Conservation (phyloP, 2,113 vertebrate genomes). For the Eidolon helvum region DNA sequence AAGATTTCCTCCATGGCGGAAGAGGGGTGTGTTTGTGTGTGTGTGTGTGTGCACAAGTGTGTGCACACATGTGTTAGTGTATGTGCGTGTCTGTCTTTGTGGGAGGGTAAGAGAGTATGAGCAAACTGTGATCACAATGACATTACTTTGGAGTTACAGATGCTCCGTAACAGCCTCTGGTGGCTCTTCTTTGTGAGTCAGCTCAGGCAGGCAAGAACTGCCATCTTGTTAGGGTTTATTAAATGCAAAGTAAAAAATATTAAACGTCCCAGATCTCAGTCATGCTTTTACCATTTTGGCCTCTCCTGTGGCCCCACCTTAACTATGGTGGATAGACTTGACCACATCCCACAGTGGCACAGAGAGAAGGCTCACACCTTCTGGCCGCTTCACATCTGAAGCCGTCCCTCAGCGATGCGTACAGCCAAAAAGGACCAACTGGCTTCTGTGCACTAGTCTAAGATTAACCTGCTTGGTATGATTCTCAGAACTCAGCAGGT, state of each 20-base stretch:
- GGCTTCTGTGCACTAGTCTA: background rate
- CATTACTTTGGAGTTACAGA: conserved; percentile 65
- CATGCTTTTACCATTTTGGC: conserved; percentile 77
- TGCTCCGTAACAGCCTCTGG: conserved; percentile 36
- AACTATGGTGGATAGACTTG: background rate
- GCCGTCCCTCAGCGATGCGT: background rate
- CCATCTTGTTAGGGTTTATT: conserved; percentile 55
- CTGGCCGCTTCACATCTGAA: conserved; percentile 29
- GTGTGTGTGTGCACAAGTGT: background rate
- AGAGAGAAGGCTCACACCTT: background rate
- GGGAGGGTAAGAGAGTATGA: conserved; percentile 44
- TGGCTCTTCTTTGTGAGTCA: conserved; percentile 45
- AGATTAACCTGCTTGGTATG: background rate
- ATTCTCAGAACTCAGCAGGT: conserved; percentile 55
- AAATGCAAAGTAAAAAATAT: conserved; percentile 15
- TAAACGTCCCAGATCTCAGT: background rate
- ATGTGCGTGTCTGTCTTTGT: conserved; percentile 42
- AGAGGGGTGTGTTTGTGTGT: conserved; percentile 71
- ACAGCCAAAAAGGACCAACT: conserved; percentile 28
- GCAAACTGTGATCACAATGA: conserved; percentile 64
- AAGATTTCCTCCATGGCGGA: conserved; percentile 86
- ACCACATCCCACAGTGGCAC: conserved; percentile 28
- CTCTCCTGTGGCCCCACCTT: conserved; percentile 67
- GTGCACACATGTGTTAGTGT: background rate
- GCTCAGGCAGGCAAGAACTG: conserved; percentile 9